phyloP scores from a whole-genome alignment of 2,888 invertebrate genomes.

The Beris morrisii region DNA sequence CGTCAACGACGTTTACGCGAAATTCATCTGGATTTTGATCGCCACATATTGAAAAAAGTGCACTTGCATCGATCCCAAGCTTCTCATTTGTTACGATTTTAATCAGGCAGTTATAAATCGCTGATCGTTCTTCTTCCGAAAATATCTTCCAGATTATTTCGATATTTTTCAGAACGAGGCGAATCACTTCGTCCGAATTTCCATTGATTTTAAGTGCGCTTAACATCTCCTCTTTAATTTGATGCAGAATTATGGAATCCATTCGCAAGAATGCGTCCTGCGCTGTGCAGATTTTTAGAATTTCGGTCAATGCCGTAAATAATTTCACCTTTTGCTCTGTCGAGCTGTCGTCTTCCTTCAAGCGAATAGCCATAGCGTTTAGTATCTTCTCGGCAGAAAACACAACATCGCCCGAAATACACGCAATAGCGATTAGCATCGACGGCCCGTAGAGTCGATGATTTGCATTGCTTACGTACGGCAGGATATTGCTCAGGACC shows the following conservation, averaged over 20 bases:
- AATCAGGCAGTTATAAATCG: constrained; percentile 60
- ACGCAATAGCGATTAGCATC: constrained; percentile 49
- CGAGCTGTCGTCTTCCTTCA: constrained; percentile 40
- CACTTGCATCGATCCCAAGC: constrained; percentile 40
- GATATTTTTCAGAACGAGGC: constrained; percentile 60
- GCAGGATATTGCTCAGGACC: constrained; percentile 49
- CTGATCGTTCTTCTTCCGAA: constrained; percentile 56
- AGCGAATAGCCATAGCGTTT: constrained; percentile 47
- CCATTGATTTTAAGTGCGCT: constrained; percentile 14
- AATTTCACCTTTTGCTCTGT: constrained; percentile 47
- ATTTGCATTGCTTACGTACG: constrained; percentile 51
- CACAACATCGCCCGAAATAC: constrained; percentile 49
- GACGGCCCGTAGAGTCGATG: constrained; percentile 52
- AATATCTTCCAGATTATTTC: constrained; percentile 58
- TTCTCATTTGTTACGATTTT: constrained; percentile 56
- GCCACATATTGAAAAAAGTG: constrained; percentile 59
- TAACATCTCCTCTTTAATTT: constrained; percentile 33
- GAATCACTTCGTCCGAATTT: constrained; percentile 56
- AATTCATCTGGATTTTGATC: constrained; percentile 61
- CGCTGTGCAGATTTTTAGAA: constrained; percentile 45
- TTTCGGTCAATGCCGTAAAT: constrained; percentile 47
- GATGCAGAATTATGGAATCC: constrained; percentile 16
- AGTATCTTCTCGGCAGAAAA: constrained; percentile 51
- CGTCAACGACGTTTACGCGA: constrained; percentile 55
- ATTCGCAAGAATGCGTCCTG: constrained; percentile 38